phyloP scores from a whole-genome alignment of 2,113 vertebrate species.

The Stigmatopora argus region DNA sequence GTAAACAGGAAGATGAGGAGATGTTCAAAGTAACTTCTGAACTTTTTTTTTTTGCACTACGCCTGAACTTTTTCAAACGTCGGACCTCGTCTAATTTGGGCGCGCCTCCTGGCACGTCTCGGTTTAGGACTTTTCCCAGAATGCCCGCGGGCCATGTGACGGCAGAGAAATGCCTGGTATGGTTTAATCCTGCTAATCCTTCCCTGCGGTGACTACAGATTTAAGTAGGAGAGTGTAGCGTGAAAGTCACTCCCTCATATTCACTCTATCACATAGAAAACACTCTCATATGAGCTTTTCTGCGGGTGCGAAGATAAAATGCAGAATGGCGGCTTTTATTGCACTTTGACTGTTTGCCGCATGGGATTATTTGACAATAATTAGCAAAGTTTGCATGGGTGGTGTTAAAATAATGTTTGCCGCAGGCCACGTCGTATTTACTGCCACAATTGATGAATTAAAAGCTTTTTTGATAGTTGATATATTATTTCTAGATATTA shows the following conservation, averaged over 20 bases:
- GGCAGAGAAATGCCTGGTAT: slow-evolving; percentile 52
- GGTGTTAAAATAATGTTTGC: too few relatives aligned
- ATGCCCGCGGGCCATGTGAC: slow-evolving; percentile 60
- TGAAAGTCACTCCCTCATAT: slow-evolving; percentile 23
- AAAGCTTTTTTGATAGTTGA: too few relatives aligned
- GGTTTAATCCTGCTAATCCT: slow-evolving; percentile 62
- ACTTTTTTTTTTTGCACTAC: not conserved
- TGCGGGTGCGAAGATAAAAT: not conserved
- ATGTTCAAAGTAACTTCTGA: not conserved
- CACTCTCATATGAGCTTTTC: not conserved
- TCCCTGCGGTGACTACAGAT: slow-evolving; percentile 51
- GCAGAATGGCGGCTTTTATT: not conserved
- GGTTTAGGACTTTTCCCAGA: slow-evolving; percentile 48
- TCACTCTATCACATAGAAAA: not conserved
- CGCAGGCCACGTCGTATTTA: too few relatives aligned
- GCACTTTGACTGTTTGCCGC: not conserved
- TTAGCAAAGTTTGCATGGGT: not conserved
- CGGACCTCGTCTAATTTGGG: slow-evolving; percentile 44
- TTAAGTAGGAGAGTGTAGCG: slow-evolving; percentile 41
- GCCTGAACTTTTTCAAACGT: not conserved
- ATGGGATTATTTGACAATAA: not conserved
- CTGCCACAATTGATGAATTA: too few relatives aligned
- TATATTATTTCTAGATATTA: too few relatives aligned
- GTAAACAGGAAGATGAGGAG: not conserved
- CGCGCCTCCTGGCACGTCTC: slow-evolving; percentile 15